Conservation (phyloP, 2,113 vertebrate genomes). For the Vulpes vulpes region DNA sequence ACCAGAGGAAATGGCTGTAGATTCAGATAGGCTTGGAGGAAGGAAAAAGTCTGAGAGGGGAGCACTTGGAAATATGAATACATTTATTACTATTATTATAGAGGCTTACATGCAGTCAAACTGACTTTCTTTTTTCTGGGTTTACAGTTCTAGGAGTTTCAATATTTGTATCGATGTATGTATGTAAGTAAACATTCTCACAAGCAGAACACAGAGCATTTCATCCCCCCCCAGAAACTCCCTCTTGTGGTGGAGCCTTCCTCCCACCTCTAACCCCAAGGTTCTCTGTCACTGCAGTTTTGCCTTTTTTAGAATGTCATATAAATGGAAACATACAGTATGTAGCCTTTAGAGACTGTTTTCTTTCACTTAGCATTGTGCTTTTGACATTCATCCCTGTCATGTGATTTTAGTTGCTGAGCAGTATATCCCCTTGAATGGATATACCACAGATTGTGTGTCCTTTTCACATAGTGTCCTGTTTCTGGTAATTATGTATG, state of each 20-base stretch:
- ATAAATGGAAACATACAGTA: not conserved
- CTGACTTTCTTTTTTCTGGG: not conserved
- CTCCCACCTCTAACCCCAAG: not conserved
- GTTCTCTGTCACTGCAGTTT: not conserved
- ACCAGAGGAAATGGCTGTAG: not conserved
- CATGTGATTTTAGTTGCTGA: not conserved
- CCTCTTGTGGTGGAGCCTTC: not conserved
- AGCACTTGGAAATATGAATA: not conserved
- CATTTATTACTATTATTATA: not conserved
- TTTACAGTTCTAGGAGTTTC: not conserved
- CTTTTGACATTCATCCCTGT: not conserved
- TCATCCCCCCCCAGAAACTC: not conserved
- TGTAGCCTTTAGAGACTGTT: not conserved
- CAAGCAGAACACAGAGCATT: not conserved
- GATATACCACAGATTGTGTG: not conserved
- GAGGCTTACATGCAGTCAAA: not conserved
- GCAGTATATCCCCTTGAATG: not conserved
- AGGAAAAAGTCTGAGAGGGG: not conserved
- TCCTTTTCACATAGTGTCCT: not conserved
- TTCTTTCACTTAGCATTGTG: not conserved
- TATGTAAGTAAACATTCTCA: not conserved
- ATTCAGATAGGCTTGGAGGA: not conserved
- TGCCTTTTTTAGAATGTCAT: not conserved
- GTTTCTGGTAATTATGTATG: not conserved
- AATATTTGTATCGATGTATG: not conserved